Percentiles rank a stretch among this genome's conserved stretches.
Conservation (phyloP, 2,797 vertebrate species). For the Podarcis lilfordi region DNA sequence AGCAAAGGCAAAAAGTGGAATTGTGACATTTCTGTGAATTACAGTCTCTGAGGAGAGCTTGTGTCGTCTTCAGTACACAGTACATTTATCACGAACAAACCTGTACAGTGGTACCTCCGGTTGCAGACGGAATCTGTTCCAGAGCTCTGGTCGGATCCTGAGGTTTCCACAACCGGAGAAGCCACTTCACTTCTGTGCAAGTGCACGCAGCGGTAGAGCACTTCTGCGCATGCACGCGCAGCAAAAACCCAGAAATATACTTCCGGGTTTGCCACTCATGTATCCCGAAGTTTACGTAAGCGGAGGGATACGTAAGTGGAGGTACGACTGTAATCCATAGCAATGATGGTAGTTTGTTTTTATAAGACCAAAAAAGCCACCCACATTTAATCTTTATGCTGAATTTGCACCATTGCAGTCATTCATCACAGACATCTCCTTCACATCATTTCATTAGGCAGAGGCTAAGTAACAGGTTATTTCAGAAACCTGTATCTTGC, state of each 20-base stretch:
- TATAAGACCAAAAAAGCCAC: not conserved
- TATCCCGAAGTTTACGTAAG: no score
- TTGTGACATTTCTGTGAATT: not conserved
- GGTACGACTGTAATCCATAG: not conserved
- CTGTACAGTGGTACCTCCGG: no score
- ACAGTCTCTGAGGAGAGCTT: not conserved
- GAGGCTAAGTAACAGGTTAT: not conserved
- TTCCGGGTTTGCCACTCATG: no score
- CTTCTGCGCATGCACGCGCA: fast-evolving
- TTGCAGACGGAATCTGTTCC: no score
- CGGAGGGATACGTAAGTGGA: no score
- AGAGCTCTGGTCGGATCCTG: no score
- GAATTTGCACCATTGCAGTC: not conserved
- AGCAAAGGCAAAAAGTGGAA: not conserved
- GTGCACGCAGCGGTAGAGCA: no score
- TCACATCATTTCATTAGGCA: not conserved
- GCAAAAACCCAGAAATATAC: no score
- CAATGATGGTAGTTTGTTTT: not conserved
- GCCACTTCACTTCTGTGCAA: no score
- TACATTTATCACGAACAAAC: no score
- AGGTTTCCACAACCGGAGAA: no score
- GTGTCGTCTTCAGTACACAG: not conserved
- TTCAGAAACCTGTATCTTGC: not conserved
- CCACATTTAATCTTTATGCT: not conserved
- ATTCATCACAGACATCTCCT: not conserved